Evolutionary conservation across 2,113 vertebrate species (phyloP).

Genomic region (Blennius ocellaris): DNA sequence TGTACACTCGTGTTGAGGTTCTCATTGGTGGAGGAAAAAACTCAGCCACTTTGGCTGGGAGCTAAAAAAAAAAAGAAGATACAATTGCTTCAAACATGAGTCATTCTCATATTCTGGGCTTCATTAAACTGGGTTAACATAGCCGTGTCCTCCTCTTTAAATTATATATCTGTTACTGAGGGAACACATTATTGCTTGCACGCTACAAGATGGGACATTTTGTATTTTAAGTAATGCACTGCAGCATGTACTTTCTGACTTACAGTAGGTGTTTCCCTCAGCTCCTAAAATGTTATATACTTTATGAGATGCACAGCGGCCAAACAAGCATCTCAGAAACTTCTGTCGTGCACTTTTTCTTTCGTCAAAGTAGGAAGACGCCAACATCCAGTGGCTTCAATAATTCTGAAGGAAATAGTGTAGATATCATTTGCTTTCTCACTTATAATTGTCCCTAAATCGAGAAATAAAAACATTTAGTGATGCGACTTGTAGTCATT

Average conservation of each 20-base stretch:
- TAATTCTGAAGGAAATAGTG: no score
- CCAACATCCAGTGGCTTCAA: no score
- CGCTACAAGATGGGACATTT: slow-evolving; percentile 30
- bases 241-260: neutral
- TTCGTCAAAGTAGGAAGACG: no score
- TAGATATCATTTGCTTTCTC: no score
- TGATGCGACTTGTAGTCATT: no score
- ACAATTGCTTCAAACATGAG: slow-evolving; percentile 41
- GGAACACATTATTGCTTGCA: slow-evolving; percentile 29
- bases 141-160: slow-evolving; percentile 45
- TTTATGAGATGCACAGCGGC: slow-evolving; percentile 13
- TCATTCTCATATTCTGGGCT: slow-evolving; percentile 55
- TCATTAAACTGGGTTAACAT: slow-evolving; percentile 62
- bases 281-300: neutral
- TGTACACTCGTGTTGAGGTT: slow-evolving; percentile 1
- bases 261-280: neutral
- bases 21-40: slow-evolving; percentile 1
- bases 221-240: slow-evolving; percentile 36
- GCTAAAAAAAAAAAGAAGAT: slow-evolving; percentile 26
- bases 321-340: no score
- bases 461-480: no score
- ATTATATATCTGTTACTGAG: slow-evolving; percentile 63
- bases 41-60: slow-evolving; percentile 1
- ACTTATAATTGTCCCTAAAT: no score
- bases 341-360: no score